phyloP scores from a whole-genome alignment of 2,113 vertebrate species.

The Formicarius rufipectus region DNA sequence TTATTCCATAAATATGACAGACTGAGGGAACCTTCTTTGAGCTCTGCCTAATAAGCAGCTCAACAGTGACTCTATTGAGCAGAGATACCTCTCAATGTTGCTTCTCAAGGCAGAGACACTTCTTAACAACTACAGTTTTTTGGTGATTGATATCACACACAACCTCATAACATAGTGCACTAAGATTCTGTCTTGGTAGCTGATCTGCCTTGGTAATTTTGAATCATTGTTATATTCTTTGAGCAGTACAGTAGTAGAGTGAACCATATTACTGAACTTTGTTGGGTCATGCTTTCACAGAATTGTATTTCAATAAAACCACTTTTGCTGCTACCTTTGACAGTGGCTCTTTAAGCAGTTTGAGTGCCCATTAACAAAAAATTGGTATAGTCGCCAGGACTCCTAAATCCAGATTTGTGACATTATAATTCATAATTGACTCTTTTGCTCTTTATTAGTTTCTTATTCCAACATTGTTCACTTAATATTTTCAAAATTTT shows the following conservation, averaged over 20 bases:
- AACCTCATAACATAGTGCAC: neutral
- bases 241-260: neutral
- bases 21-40: neutral
- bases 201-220: neutral
- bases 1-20: neutral
- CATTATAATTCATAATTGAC: neutral
- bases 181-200: neutral
- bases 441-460: neutral
- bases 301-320: neutral
- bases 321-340: neutral
- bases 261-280: neutral
- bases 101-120: neutral
- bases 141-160: fast-evolving
- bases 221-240: neutral
- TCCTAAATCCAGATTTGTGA: neutral
- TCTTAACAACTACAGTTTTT: neutral
- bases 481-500: neutral
- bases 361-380: neutral
- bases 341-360: neutral
- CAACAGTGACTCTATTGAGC: neutral
- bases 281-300: neutral
- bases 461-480: neutral
- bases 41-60: neutral
- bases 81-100: neutral
- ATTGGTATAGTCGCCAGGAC: neutral